phyloP scores from a whole-genome alignment of 2,888 invertebrate genomes.

The Sarcophaga subvicina region DNA sequence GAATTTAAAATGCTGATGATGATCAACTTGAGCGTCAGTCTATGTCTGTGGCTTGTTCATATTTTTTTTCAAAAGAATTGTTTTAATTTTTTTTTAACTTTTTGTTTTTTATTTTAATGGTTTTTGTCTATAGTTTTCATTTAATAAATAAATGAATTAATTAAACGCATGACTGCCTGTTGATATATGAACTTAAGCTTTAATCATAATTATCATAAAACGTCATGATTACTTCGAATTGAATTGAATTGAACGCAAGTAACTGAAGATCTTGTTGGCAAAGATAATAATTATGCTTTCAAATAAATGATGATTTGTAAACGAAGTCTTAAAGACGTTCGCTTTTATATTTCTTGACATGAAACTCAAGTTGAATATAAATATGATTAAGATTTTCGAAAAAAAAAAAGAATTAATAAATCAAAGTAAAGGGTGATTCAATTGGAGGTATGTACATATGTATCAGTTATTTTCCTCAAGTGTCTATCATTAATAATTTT shows the following conservation, averaged over 20 bases:
- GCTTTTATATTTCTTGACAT: background rate
- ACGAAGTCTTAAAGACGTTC: background rate
- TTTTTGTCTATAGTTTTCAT: slow-evolving; percentile 15
- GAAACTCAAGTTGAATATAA: slow-evolving; percentile 21
- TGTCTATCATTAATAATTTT: no score
- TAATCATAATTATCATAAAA: slow-evolving; percentile 56
- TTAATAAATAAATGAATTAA: slow-evolving; percentile 60
- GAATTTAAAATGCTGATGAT: background rate
- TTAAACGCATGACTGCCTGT: slow-evolving; percentile 65
- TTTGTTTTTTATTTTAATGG: no score
- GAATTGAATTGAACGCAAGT: background rate
- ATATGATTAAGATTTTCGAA: background rate
- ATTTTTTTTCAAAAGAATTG: background rate
- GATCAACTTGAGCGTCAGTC: background rate
- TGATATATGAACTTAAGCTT: slow-evolving; percentile 64
- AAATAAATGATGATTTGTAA: slow-evolving; percentile 10
- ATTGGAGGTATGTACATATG: no score
- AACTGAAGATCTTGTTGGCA: slow-evolving; percentile 47
- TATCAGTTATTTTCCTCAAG: no score
- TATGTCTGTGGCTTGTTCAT: background rate
- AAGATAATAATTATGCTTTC: slow-evolving; percentile 23
- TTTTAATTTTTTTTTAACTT: background rate
- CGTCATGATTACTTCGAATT: slow-evolving; percentile 36
- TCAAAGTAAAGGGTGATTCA: background rate
- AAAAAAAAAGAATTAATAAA: background rate